A percentile compares a stretch with the other conserved stretches of the same genome.
Evolutionary conservation across 2,113 vertebrate species (phyloP).

Genomic region (Nothoprocta perdicaria): DNA sequence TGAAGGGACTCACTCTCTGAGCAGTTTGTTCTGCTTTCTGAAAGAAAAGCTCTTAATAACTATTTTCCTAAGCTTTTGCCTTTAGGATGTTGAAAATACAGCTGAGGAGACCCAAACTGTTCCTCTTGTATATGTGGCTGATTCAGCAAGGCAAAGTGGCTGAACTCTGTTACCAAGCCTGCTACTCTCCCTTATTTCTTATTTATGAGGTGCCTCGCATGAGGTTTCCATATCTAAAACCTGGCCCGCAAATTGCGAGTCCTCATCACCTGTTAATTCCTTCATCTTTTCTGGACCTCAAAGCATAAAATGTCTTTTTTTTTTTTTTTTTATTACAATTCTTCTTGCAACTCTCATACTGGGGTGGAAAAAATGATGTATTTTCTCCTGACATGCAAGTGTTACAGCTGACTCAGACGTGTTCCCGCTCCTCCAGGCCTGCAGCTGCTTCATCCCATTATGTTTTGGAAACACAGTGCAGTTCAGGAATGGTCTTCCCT

Average conservation of each 20-base stretch:
- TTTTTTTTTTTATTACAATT: background rate
- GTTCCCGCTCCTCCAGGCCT: background rate
- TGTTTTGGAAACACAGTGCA: background rate
- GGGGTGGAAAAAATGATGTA: background rate
- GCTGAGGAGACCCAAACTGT: background rate
- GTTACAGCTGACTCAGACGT: constrained; percentile 11
- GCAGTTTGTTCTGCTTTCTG: background rate
- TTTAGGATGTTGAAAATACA: background rate
- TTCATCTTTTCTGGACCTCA: background rate
- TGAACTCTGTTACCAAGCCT: background rate
- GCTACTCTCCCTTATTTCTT: background rate
- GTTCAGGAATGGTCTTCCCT: background rate
- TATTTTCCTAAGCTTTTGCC: background rate
- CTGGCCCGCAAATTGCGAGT: background rate
- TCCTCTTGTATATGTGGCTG: background rate
- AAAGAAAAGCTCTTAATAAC: background rate
- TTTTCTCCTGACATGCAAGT: background rate
- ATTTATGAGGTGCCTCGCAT: background rate
- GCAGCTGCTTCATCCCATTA: background rate
- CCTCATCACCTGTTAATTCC: background rate
- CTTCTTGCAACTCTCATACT: background rate
- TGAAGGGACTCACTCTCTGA: rapidly evolving
- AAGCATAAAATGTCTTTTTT: background rate
- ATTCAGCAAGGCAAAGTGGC: background rate
- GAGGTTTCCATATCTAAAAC: rapidly evolving